These are phyloP conservation scores for Calidris pygmaea DNA, from an alignment of 2,113 vertebrate species.

Conservation along the genomic window DNA sequence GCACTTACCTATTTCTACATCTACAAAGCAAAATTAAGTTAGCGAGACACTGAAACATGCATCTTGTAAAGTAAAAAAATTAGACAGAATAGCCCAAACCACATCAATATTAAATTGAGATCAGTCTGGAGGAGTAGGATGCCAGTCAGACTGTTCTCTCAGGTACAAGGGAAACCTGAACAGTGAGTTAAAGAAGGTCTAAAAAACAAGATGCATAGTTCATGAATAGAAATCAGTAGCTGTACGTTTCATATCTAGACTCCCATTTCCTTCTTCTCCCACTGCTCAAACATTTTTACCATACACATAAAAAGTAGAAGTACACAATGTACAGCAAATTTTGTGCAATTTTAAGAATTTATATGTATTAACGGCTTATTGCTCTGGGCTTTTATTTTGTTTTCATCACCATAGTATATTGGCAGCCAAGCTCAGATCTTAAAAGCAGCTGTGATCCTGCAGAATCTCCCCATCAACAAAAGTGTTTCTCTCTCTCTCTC, in stretches of 20 bases:
- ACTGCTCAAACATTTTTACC: not conserved
- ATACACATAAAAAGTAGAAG: not conserved
- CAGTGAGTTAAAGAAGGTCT: not conserved
- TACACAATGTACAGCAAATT: not conserved
- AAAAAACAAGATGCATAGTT: not conserved
- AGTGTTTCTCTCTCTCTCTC: not conserved
- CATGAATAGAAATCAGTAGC: not conserved
- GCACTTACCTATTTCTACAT: not conserved
- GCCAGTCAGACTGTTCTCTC: not conserved
- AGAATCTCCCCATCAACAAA: not conserved
- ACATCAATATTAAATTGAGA: not conserved
- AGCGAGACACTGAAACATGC: not conserved
- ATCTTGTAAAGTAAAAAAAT: not conserved
- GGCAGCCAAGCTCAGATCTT: not conserved
- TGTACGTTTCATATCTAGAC: not conserved
- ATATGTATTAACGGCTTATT: not conserved
- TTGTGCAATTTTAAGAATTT: not conserved
- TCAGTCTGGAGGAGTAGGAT: not conserved
- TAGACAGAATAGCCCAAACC: not conserved
- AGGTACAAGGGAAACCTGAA: not conserved
- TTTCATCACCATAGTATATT: not conserved
- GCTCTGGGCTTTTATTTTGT: not conserved
- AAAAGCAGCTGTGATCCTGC: not conserved
- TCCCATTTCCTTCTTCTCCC: not conserved
- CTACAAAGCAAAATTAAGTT: not conserved